Conservation (phyloP, 2,888 invertebrate species). For the Zaprionus bogoriensis region DNA sequence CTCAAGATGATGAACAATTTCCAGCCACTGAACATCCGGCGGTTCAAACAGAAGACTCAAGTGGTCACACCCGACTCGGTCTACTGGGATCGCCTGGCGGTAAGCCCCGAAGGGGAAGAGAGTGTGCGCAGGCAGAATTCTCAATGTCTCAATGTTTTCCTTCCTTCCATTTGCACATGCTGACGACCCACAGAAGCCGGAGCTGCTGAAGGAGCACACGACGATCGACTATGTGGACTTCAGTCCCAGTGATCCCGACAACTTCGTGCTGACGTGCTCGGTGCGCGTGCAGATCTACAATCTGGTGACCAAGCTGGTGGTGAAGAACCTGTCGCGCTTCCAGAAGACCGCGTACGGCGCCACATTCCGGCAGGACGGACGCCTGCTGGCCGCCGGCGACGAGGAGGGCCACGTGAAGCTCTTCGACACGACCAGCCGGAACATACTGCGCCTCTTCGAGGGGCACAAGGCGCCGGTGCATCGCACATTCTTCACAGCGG, state of each 20-base stretch:
- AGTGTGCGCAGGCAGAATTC: too few species aligned
- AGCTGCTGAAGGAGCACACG: constrained; percentile 95
- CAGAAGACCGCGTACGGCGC: constrained; percentile 93
- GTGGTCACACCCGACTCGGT: constrained; percentile 89
- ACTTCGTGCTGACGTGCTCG: constrained; percentile 96
- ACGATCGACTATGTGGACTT: constrained; percentile 96
- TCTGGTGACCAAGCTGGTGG: constrained; percentile 91
- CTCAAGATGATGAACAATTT: constrained; percentile 65
- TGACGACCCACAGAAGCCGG: constrained; percentile 89
- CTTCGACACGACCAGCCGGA: constrained; percentile 93
- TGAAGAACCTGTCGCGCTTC: constrained; percentile 92
- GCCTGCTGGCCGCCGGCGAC: constrained; percentile 93
- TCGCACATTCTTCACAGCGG: constrained; percentile 91
- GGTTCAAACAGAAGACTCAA: constrained; percentile 81
- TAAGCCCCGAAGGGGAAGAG: constrained; percentile 84
- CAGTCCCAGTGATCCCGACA: constrained; percentile 93
- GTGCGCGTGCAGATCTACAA: constrained; percentile 94
- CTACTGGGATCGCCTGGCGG: constrained; percentile 95
- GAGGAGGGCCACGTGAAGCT: constrained; percentile 94
- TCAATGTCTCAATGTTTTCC: too few species aligned
- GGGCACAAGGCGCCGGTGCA: constrained; percentile 92
- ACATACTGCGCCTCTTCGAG: constrained; percentile 91
- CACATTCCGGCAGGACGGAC: constrained; percentile 91
- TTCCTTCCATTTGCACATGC: constrained; percentile 21
- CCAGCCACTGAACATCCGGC: constrained; percentile 76